Evolutionary conservation across 37 sponge, comb jelly and placozoan genomes (phyloP), one percentile per base, ranked within the genome.

Genomic region (Axinella damicornis): DNA sequence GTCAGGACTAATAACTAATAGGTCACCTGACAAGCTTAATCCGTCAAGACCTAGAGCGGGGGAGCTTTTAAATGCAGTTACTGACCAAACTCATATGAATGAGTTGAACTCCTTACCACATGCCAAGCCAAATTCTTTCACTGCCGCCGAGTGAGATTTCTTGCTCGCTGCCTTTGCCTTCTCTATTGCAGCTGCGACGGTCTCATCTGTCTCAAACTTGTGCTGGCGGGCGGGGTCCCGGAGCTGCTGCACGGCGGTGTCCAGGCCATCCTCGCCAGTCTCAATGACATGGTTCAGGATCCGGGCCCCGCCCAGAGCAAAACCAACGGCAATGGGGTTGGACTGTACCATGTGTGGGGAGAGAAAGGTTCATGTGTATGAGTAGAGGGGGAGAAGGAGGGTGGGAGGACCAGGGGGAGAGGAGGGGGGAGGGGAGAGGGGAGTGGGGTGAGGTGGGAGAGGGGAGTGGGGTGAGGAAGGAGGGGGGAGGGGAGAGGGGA

Each of bases 101-200:
- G 9, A 46, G 9, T 46, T 46, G 46, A 12, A 12, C 4, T 46
- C 6, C 87, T 79, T 31, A 87, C 87, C 37, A 32, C 87, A 87
- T 13, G 73, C 65, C 13, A 87, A 35, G 4, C 80, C 80, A 73
- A 55, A 65, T 27, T 24, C 25, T 80, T 87, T 52, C 24, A 71
- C 87, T 32, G 66, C 80, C 4, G 33, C 80, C 18, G 21, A 18
- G 54, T 87, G 87, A 32, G 74, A 54, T 11, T 24, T 73, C 15
- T n/a, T 35, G 11, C 61, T 62, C 21, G 55, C 53, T 5, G 22
- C 76, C 16, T 17, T 30, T 6, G 55, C 86, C 39, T 77, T 52
- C 71, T 59, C 36, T 2, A 77, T 56, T 9, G 57, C 73, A 17
- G 36, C 66, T 2, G 46, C 65, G 21, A 72, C 74, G 1, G 73